Conservation (phyloP, 2,113 vertebrate species). For the Antechinus stuartii region DNA sequence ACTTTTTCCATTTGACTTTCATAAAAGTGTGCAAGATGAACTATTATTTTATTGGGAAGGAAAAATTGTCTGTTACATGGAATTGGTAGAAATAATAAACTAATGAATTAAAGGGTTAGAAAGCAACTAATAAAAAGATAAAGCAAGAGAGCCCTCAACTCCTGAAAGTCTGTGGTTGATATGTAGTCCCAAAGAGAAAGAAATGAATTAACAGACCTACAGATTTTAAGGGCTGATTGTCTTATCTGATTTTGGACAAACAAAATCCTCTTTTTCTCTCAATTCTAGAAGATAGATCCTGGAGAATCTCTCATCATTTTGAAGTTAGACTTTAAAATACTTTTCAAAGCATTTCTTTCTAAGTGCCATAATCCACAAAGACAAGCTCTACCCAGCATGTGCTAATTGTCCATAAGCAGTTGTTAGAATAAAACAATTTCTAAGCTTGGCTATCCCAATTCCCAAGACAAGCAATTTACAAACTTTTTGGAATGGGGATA, state of each 20-base stretch:
- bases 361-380: constrained; percentile 37
- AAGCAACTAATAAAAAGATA: constrained; percentile 55
- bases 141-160: constrained; percentile 52
- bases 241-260: constrained; percentile 63
- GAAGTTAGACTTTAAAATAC: constrained; percentile 46
- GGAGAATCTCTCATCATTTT: constrained; percentile 5
- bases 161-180: constrained; percentile 52
- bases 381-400: constrained; percentile 51
- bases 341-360: constrained; percentile 30
- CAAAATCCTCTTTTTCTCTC: constrained; percentile 33
- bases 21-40: constrained; percentile 31
- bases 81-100: constrained; percentile 53
- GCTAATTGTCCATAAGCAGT: constrained; percentile 3
- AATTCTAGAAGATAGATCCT: constrained; percentile 14
- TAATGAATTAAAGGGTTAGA: constrained; percentile 31
- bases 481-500: constrained; percentile 68
- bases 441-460: constrained; percentile 28
- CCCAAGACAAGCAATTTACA: constrained; percentile 27
- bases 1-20: constrained; percentile 32
- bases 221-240: not conserved
- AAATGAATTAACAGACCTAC: not conserved
- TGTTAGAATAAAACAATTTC: constrained; percentile 50
- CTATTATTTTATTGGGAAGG: constrained; percentile 41
- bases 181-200: not conserved
- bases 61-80: constrained; percentile 30